These are phyloP conservation scores for Charanyca ferruginea DNA, from an alignment of 2,888 invertebrate genomes.

Conservation along the genomic window DNA sequence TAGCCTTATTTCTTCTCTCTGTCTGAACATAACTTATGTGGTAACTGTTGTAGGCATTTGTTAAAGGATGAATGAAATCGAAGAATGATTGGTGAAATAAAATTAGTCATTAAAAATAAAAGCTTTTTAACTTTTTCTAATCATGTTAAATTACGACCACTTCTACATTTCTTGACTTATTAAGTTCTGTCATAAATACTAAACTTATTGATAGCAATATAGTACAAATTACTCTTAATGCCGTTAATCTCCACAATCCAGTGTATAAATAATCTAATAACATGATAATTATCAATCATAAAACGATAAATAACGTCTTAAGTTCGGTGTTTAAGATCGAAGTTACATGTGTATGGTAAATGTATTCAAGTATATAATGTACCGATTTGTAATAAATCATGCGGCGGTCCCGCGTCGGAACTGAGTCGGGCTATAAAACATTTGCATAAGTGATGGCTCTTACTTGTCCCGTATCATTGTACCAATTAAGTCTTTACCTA, in stretches of 20 bases:
- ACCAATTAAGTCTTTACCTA: constrained; percentile 73
- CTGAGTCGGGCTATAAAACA: constrained; percentile 74
- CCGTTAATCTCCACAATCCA: constrained; percentile 41
- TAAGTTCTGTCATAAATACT: constrained; percentile 30
- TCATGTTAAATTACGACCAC: constrained; percentile 13
- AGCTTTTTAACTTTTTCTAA: constrained; percentile 4
- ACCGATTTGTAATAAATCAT: constrained; percentile 74
- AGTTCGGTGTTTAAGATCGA: constrained; percentile 55
- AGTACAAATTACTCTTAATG: constrained; percentile 40
- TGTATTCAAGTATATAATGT: constrained; percentile 58
- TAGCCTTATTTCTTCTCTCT: constrained; percentile 71
- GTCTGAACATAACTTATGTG: constrained; percentile 53
- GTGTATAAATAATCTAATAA: constrained; percentile 51
- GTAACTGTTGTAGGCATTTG: constrained; percentile 49
- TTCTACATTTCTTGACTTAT: constrained; percentile 8
- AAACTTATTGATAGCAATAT: constrained; percentile 37
- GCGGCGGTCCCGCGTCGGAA: constrained; percentile 56
- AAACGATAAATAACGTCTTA: constrained; percentile 57
- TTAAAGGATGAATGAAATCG: constrained; percentile 10
- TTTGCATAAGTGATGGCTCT: constrained; percentile 79
- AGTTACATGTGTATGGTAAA: constrained; percentile 46
- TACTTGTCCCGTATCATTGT: constrained; percentile 71
- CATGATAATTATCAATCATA: constrained; percentile 60
- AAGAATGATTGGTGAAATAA: neutral
- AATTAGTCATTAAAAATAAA: neutral